phyloP scores from a whole-genome alignment of 2,888 invertebrate genomes.

The Aradus depressus region DNA sequence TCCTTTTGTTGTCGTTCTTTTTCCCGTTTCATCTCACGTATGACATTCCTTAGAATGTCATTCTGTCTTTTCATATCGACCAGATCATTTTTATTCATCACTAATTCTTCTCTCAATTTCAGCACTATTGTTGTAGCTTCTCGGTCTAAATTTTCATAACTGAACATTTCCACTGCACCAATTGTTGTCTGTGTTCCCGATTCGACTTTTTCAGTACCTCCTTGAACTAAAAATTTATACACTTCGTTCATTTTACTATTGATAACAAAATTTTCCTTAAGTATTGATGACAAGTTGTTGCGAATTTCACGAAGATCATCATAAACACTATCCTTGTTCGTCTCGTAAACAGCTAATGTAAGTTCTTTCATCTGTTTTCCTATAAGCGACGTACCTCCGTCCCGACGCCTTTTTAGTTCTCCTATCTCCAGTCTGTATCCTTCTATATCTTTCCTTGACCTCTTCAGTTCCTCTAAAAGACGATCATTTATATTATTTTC shows the following conservation, averaged over 20 bases:
- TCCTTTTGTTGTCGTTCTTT: not conserved
- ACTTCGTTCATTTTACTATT: conserved; percentile 9
- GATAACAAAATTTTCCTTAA: conserved; percentile 12
- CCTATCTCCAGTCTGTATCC: conserved; percentile 7
- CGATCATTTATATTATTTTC: conserved; percentile 16
- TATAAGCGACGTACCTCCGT: not conserved
- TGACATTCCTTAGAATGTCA: not conserved
- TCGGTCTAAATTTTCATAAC: conserved; percentile 13
- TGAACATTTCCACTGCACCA: conserved; percentile 7
- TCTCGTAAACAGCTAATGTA: not conserved
- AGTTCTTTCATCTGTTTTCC: conserved; percentile 11
- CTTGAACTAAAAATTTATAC: conserved; percentile 7
- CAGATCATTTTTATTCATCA: conserved; percentile 6
- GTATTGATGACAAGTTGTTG: conserved; percentile 8
- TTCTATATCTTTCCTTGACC: conserved; percentile 12
- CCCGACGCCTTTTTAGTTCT: conserved; percentile 1
- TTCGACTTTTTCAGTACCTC: not conserved
- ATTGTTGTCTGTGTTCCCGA: conserved; percentile 6
- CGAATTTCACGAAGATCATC: conserved; percentile 9
- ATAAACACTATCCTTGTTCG: conserved; percentile 1
- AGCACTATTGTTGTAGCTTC: conserved; percentile 6
- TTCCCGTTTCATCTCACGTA: conserved; percentile 4
- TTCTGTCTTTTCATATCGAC: conserved; percentile 14
- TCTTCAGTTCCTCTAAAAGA: conserved; percentile 11
- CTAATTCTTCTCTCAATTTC: conserved; percentile 13